phyloP scores from a whole-genome alignment of 1,140 invertebrate genomes.

The Drosophila punjabiensis region DNA sequence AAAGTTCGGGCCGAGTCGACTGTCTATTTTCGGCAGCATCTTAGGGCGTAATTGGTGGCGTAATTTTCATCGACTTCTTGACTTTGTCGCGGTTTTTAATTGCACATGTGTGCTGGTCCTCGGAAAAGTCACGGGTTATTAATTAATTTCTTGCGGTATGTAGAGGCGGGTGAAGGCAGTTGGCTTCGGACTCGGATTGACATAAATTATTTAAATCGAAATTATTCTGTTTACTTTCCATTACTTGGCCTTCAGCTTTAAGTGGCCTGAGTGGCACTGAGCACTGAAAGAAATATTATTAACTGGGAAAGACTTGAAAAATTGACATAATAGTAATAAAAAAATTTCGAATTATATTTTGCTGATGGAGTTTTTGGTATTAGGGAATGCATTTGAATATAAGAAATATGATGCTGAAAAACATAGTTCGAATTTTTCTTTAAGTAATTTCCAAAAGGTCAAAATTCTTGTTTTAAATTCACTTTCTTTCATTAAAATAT shows the following conservation, averaged over 20 bases:
- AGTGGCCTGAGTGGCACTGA: neutral
- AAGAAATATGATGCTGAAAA: no score
- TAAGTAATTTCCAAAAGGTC: neutral
- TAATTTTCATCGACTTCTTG: constrained; percentile 42
- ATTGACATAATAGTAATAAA: neutral
- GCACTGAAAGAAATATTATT: neutral
- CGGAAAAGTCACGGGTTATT: constrained; percentile 46
- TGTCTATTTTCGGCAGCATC: constrained; percentile 59
- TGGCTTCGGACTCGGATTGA: constrained; percentile 31
- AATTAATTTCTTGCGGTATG: constrained; percentile 70
- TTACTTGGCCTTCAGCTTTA: constrained; percentile 29
- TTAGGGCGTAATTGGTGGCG: constrained; percentile 61
- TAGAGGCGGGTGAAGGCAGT: constrained; percentile 8
- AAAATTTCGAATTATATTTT: no score
- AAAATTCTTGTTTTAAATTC: neutral
- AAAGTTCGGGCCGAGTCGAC: constrained; percentile 36
- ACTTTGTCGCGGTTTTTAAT: constrained; percentile 72
- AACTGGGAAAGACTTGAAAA: neutral
- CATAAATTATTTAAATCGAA: constrained; percentile 64
- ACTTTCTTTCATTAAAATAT: neutral
- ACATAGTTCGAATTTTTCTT: neutral
- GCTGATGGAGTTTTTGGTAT: neutral
- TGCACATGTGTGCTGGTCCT: constrained; percentile 47
- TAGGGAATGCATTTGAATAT: neutral
- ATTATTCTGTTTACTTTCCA: constrained; percentile 33